Percentiles rank a stretch among this genome's conserved stretches.
These are phyloP conservation scores for Oncorhynchus gorbuscha DNA, from an alignment of 2,113 vertebrate species.

Conservation along the genomic window DNA sequence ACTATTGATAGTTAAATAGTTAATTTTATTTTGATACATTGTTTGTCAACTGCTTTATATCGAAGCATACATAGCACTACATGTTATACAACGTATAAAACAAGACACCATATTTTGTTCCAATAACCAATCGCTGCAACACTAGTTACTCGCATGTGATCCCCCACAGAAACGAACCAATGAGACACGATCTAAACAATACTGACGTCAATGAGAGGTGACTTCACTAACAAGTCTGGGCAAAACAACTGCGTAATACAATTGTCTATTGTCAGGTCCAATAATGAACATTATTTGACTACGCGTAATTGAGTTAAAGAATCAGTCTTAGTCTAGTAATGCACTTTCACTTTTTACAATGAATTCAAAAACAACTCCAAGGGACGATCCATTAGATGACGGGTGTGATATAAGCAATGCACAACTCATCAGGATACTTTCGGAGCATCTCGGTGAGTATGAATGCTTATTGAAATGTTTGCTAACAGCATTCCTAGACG, in stretches of 20 bases:
- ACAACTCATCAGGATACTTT: conserved; percentile 32
- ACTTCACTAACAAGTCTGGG: conserved; percentile 19
- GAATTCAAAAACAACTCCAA: conserved; percentile 4
- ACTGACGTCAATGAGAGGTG: conserved; percentile 7
- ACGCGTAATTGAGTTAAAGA: too few species aligned
- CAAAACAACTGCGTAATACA: conserved; percentile 2
- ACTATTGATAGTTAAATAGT: too few species aligned
- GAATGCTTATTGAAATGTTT: not conserved
- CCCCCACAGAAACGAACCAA: not conserved
- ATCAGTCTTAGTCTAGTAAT: not conserved
- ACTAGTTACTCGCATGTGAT: not conserved
- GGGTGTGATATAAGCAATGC: conserved; percentile 45
- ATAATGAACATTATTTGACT: not conserved
- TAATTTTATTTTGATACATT: too few species aligned
- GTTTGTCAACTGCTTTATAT: too few species aligned
- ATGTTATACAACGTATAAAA: too few species aligned
- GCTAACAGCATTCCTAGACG: too few species aligned
- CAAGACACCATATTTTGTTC: not conserved
- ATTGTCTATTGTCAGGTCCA: not conserved
- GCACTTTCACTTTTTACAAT: not conserved
- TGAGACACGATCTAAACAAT: not conserved
- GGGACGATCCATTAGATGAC: conserved; percentile 9
- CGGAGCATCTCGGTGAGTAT: conserved; percentile 15
- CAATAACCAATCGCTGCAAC: not conserved
- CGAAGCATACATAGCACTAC: too few species aligned